A percentile compares a stretch with the other conserved stretches of the same genome.
Evolutionary conservation across 1,140 invertebrate species (phyloP).

Genomic region (Notospermus geniculatus): DNA sequence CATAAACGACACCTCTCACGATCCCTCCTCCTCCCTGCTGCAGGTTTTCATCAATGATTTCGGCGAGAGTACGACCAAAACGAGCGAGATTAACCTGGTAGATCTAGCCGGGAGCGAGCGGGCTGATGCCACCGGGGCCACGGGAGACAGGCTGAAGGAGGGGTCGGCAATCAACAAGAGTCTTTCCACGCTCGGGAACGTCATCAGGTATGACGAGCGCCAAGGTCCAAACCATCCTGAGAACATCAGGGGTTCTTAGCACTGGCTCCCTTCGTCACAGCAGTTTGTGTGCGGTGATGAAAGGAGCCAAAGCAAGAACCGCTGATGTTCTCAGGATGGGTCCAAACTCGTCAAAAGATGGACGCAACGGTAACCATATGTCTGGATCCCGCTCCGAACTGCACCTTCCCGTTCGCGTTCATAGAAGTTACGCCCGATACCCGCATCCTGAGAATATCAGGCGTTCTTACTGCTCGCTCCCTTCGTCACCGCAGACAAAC

Average conservation of each 20-base stretch:
- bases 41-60: slow-evolving; percentile 53
- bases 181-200: slow-evolving; percentile 59
- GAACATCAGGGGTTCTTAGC: background rate
- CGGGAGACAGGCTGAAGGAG: slow-evolving; percentile 62
- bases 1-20: too few species aligned
- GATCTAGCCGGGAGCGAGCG: slow-evolving; percentile 65
- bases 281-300: background rate
- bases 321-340: background rate
- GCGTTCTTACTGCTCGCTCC: too few species aligned
- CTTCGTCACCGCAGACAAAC: too few species aligned
- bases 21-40: too few species aligned
- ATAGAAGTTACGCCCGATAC: too few species aligned
- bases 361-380: too few species aligned
- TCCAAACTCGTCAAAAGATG: too few species aligned
- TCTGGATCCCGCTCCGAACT: too few species aligned
- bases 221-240: background rate
- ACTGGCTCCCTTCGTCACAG: background rate
- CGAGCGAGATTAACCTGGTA: slow-evolving; percentile 62
- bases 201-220: slow-evolving; percentile 34
- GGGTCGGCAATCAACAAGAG: slow-evolving; percentile 63
- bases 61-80: slow-evolving; percentile 60
- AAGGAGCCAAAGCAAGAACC: background rate
- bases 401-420: too few species aligned
- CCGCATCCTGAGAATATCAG: too few species aligned
- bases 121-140: slow-evolving; percentile 58